Conservation (phyloP, 2,113 vertebrate genomes). For the Pangasianodon hypophthalmus region DNA sequence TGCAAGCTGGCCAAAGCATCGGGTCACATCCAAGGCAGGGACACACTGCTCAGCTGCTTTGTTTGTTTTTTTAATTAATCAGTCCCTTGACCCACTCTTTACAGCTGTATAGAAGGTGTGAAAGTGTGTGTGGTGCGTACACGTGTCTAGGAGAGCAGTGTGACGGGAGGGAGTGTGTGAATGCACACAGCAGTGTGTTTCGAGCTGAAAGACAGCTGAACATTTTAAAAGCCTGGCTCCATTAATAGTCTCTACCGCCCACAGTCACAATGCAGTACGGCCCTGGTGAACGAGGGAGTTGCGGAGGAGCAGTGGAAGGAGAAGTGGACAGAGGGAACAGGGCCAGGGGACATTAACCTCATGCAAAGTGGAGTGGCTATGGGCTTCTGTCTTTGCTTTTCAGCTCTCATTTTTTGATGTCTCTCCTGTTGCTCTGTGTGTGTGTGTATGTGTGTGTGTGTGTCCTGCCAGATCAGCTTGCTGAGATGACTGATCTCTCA, state of each 20-base stretch:
- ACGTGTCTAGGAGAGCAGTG: slow-evolving; percentile 35
- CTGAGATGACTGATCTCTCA: not conserved
- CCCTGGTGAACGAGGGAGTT: slow-evolving; percentile 12
- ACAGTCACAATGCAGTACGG: not conserved
- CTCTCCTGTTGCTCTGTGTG: not conserved
- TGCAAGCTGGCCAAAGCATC: slow-evolving; percentile 10
- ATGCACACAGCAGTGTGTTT: slow-evolving; percentile 58
- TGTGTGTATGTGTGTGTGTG: not conserved
- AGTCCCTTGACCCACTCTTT: slow-evolving; percentile 34
- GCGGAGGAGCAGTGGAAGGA: slow-evolving; percentile 34
- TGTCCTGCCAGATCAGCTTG: not conserved
- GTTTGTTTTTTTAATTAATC: slow-evolving; percentile 45
- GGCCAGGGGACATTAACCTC: slow-evolving; percentile 9
- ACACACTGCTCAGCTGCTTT: slow-evolving; percentile 14
- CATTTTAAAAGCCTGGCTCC: slow-evolving; percentile 47
- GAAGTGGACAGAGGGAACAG: slow-evolving; percentile 37
- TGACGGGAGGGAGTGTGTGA: slow-evolving; percentile 34
- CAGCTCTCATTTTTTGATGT: not conserved
- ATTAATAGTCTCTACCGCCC: slow-evolving; percentile 52
- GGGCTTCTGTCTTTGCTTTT: not conserved
- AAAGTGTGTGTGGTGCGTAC: slow-evolving; percentile 29
- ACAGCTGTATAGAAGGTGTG: not conserved
- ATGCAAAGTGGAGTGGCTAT: not conserved
- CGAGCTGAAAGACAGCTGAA: slow-evolving; percentile 41
- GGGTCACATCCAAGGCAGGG: slow-evolving; percentile 32